A percentile compares a stretch with the other conserved stretches of the same genome.
Evolutionary conservation across 1,140 invertebrate genomes (phyloP).

Genomic region (Procambarus virginalis): DNA sequence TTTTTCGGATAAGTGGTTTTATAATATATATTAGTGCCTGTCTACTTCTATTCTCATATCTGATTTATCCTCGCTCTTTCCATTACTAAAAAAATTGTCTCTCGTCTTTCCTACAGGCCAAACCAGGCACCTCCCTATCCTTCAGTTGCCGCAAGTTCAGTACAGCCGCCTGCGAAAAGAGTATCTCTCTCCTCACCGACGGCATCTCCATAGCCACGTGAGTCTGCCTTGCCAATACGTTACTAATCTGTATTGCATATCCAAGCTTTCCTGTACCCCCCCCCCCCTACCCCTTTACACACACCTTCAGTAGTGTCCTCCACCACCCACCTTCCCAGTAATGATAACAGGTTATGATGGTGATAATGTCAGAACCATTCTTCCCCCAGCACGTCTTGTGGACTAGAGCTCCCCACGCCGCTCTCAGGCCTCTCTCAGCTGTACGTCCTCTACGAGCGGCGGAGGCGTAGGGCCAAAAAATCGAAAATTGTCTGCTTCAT

Average conservation of each 20-base stretch:
- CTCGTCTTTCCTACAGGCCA: background rate
- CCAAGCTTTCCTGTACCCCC: too few species aligned
- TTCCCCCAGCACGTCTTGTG: background rate
- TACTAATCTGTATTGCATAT: background rate
- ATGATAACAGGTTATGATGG: background rate
- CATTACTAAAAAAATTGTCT: background rate
- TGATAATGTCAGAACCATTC: background rate
- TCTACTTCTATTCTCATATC: too few species aligned
- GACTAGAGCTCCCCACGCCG: background rate
- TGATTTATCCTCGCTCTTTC: background rate
- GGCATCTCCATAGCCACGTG: background rate
- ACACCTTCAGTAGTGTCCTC: too few species aligned
- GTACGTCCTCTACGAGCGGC: background rate
- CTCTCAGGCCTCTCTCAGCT: background rate
- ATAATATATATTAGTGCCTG: background rate
- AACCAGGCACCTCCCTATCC: background rate
- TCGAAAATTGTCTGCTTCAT: background rate
- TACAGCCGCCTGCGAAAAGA: background rate
- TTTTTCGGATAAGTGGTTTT: background rate
- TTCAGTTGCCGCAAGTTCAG: background rate
- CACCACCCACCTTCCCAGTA: too few species aligned
- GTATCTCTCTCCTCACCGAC: slow-evolving; percentile 6
- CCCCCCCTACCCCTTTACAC: too few species aligned
- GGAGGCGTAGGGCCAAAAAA: background rate
- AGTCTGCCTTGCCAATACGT: background rate